These are phyloP conservation scores for Progne subis DNA, from an alignment of 2,113 vertebrate genomes.

Conservation along the genomic window DNA sequence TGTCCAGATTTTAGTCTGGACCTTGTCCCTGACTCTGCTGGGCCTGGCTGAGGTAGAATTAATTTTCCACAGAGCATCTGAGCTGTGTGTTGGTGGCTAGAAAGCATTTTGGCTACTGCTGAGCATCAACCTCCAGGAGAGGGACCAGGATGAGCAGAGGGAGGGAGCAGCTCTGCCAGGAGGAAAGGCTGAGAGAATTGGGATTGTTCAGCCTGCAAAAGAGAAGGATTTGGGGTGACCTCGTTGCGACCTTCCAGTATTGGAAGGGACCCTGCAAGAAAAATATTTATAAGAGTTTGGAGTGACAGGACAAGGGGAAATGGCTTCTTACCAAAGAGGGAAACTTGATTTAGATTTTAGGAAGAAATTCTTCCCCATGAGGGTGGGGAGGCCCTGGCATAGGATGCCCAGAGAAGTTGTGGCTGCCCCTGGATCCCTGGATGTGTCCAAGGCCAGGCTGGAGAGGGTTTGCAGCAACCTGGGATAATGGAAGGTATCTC, in stretches of 20 bases:
- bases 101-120: background rate
- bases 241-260: background rate
- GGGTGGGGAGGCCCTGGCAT: accelerated
- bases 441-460: accelerated
- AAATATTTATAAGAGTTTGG: background rate
- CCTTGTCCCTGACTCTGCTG: background rate
- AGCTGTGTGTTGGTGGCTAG: background rate
- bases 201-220: background rate
- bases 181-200: background rate
- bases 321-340: background rate
- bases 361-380: background rate
- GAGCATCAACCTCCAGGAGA: accelerated
- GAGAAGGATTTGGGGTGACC: background rate
- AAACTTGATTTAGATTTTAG: background rate
- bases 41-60: background rate
- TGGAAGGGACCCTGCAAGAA: background rate
- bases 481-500: background rate
- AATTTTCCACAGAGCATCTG: background rate
- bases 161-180: background rate
- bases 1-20: background rate
- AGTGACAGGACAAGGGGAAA: background rate
- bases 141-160: background rate
- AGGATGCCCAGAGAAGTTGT: background rate
- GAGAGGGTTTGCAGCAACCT: accelerated
- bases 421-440: background rate